phyloP scores from a whole-genome alignment of 2,888 invertebrate genomes.

The Caenorhabditis sp. region DNA sequence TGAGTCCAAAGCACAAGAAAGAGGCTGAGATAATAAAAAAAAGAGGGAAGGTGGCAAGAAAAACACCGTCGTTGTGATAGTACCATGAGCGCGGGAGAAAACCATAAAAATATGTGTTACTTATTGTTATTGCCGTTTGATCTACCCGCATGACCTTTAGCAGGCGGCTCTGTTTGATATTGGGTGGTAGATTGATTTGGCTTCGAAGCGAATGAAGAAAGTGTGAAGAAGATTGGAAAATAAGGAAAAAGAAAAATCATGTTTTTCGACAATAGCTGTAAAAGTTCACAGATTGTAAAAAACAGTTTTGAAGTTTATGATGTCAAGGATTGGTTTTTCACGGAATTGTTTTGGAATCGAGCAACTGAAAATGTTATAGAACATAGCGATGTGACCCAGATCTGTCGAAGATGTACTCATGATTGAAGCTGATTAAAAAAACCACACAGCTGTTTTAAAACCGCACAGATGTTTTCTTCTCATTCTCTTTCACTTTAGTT shows the following conservation, averaged over 20 bases:
- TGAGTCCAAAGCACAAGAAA: constrained; percentile 42
- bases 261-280: neutral
- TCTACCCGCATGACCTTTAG: constrained; percentile 31
- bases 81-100: constrained; percentile 10
- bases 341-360: neutral
- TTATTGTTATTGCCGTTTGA: constrained; percentile 51
- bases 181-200: too few relatives aligned
- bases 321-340: neutral
- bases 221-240: neutral
- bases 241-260: neutral
- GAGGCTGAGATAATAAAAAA: neutral
- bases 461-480: constrained; percentile 24
- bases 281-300: constrained; percentile 35
- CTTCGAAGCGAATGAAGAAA: too few relatives aligned
- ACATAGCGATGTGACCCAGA: too few relatives aligned
- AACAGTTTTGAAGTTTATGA: constrained; percentile 20
- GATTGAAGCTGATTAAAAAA: too few relatives aligned
- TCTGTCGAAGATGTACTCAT: too few relatives aligned
- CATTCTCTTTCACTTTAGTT: neutral
- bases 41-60: too few relatives aligned
- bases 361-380: too few relatives aligned
- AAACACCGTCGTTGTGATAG: neutral
- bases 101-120: constrained; percentile 32
- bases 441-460: too few relatives aligned
- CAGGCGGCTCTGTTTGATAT: neutral